Conservation (phyloP, 2,797 vertebrate species). For the Delichon dasypus region DNA sequence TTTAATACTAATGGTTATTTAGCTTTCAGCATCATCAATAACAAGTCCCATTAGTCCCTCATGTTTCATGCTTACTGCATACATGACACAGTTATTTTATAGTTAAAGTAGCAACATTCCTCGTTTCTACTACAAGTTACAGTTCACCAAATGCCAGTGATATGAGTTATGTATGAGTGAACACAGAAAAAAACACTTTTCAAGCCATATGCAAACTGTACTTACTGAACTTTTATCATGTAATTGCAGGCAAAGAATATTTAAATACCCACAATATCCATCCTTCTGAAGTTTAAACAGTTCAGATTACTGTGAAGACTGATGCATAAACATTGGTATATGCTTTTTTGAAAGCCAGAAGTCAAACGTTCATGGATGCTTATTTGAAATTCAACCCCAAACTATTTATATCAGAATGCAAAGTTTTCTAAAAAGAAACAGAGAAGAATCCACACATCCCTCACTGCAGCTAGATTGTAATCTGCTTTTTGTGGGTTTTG, state of each 20-base stretch:
- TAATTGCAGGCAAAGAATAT: constrained; percentile 45
- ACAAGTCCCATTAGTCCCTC: constrained; percentile 66
- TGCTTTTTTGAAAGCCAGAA: constrained; percentile 31
- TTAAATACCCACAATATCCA: constrained; percentile 30
- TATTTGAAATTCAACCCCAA: constrained; percentile 37
- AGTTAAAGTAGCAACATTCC: constrained; percentile 34
- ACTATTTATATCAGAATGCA: constrained; percentile 19
- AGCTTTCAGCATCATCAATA: constrained; percentile 75
- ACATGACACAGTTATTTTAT: constrained; percentile 54
- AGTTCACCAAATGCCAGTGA: constrained; percentile 20
- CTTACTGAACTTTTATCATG: constrained; percentile 21
- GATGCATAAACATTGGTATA: constrained; percentile 36
- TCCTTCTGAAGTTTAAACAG: constrained; percentile 37
- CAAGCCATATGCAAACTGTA: constrained; percentile 4
- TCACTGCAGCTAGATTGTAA: background rate
- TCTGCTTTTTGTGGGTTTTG: background rate
- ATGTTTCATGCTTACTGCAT: constrained; percentile 68
- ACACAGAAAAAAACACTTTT: background rate
- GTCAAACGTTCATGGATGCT: constrained; percentile 24
- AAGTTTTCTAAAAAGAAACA: constrained; percentile 3
- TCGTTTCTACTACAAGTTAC: constrained; percentile 17
- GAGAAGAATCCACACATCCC: background rate
- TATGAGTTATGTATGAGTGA: background rate
- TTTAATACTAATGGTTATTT: constrained; percentile 76
- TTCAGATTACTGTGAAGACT: constrained; percentile 28